Conservation (phyloP, 1,140 invertebrate species). For the Centruroides sculpturatus region DNA sequence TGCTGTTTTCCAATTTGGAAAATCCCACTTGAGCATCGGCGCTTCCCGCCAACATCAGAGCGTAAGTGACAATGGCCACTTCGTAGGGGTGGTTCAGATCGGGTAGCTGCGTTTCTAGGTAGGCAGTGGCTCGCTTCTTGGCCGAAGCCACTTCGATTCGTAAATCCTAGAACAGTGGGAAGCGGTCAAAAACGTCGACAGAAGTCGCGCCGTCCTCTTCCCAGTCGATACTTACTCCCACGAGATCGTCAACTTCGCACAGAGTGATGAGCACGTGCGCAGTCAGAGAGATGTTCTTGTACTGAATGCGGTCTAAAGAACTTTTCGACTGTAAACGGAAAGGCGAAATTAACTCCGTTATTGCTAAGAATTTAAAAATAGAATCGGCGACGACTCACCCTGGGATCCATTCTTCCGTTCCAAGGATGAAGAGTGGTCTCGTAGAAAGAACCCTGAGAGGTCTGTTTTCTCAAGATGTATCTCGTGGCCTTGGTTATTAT, state of each 20-base stretch:
- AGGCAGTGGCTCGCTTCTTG: slow-evolving; percentile 24
- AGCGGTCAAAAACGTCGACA: too few species aligned
- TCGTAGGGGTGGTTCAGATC: slow-evolving; percentile 34
- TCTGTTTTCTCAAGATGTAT: slow-evolving; percentile 34
- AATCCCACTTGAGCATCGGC: slow-evolving; percentile 30
- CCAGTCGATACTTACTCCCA: slow-evolving; percentile 7
- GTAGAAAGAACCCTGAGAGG: slow-evolving; percentile 29
- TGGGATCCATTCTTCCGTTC: slow-evolving; percentile 60
- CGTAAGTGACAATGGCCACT: slow-evolving; percentile 36
- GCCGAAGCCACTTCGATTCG: slow-evolving; percentile 22
- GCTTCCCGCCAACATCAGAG: slow-evolving; percentile 31
- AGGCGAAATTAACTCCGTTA: too few species aligned
- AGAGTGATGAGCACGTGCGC: slow-evolving; percentile 38
- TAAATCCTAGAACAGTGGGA: slow-evolving; percentile 1
- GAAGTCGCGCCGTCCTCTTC: too few species aligned
- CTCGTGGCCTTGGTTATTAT: slow-evolving; percentile 26
- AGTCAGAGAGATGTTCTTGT: slow-evolving; percentile 32
- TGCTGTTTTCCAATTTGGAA: slow-evolving; percentile 22
- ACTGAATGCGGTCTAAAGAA: too few species aligned
- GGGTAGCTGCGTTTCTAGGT: slow-evolving; percentile 29
- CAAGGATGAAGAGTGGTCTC: slow-evolving; percentile 42
- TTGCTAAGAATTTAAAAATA: background rate
- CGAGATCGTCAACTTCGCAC: slow-evolving; percentile 23
- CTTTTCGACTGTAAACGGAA: background rate
- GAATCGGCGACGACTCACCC: slow-evolving; percentile 11